Conservation (phyloP, 2,797 vertebrate genomes). For the Acipenser transmontanus region DNA sequence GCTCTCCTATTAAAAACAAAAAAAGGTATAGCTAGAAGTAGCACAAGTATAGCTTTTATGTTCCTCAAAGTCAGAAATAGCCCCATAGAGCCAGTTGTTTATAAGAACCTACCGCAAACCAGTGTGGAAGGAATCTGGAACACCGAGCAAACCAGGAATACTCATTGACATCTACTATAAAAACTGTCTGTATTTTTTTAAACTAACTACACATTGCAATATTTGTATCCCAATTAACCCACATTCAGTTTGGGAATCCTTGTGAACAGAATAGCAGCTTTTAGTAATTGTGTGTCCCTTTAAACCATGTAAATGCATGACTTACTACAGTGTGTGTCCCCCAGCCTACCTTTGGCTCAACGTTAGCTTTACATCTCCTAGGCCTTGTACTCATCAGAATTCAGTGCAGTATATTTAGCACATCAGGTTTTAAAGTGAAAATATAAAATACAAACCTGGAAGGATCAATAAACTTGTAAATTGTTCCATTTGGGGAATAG, state of each 20-base stretch:
- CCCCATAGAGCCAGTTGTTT: neutral
- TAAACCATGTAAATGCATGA: neutral
- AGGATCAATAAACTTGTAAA: conserved; percentile 78
- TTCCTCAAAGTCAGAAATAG: neutral
- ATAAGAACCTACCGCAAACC: neutral
- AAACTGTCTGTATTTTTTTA: too few relatives aligned
- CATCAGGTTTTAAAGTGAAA: conserved; percentile 14
- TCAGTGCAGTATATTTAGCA: conserved; percentile 21
- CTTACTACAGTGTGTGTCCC: neutral
- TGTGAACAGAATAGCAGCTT: too few relatives aligned
- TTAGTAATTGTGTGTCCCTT: neutral
- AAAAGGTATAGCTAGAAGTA: neutral
- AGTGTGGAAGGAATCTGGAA: neutral
- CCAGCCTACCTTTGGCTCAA: neutral
- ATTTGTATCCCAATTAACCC: too few relatives aligned
- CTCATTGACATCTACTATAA: too few relatives aligned
- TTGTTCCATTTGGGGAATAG: conserved; percentile 53
- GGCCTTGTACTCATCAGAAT: conserved; percentile 1
- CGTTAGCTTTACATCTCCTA: neutral
- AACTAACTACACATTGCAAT: too few relatives aligned
- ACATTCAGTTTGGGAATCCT: too few relatives aligned
- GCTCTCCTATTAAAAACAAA: too few relatives aligned
- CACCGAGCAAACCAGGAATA: too few relatives aligned
- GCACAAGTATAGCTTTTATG: neutral
- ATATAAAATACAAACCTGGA: conserved; percentile 59